These are phyloP conservation scores for Takifugu ocellatus DNA, from an alignment of 2,797 vertebrate genomes.

Conservation along the genomic window DNA sequence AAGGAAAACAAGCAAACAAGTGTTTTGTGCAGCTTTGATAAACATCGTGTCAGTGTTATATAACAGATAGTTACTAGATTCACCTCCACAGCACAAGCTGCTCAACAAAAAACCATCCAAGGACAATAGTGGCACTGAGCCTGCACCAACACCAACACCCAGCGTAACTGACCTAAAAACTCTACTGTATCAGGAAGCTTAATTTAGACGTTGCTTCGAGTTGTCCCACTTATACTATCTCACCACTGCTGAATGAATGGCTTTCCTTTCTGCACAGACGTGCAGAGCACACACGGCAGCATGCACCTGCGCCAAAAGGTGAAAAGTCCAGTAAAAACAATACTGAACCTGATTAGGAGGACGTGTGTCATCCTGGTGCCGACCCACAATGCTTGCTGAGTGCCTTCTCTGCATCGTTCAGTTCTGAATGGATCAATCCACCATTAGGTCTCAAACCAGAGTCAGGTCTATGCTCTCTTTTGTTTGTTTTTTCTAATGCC, in stretches of 20 bases:
- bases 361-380: conserved; percentile 48
- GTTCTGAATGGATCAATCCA: conserved; percentile 8
- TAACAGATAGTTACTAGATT: neutral
- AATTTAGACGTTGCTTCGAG: conserved; percentile 66
- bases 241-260: conserved; percentile 56
- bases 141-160: conserved; percentile 32
- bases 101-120: neutral
- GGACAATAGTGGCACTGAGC: conserved; percentile 16
- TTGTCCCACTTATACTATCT: conserved; percentile 65
- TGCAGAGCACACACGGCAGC: conserved; percentile 4
- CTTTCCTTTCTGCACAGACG: conserved; percentile 7
- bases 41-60: conserved; percentile 9
- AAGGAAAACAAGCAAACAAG: neutral
- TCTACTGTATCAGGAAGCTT: conserved; percentile 47
- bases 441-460: neutral
- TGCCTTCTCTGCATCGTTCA: conserved; percentile 67
- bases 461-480: neutral
- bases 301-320: neutral
- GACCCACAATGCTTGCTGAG: conserved; percentile 57
- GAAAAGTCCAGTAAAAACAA: conserved; percentile 13
- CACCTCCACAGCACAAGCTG: too few relatives aligned
- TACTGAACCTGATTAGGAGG: conserved; percentile 61
- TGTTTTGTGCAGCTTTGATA: neutral
- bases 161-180: conserved; percentile 66
- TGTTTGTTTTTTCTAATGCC: neutral